Percentiles rank a stretch among this genome's conserved stretches.
Evolutionary conservation across 2,888 invertebrate species (phyloP).

Genomic region (Drosophila trichaetosa): DNA sequence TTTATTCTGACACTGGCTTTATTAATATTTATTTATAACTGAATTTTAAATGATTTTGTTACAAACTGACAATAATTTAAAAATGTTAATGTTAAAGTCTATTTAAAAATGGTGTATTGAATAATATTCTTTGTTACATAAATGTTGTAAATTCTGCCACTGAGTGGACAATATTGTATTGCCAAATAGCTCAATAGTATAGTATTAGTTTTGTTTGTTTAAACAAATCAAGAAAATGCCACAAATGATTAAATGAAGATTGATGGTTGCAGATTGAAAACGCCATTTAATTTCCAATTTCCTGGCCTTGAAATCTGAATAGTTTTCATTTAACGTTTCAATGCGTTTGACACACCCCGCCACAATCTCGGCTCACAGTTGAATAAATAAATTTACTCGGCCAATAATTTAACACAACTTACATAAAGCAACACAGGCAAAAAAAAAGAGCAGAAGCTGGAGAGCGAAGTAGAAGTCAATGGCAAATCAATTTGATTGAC

Average conservation of each 20-base stretch:
- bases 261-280: conserved; percentile 30
- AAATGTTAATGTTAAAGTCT: not conserved
- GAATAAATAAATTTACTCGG: conserved; percentile 63
- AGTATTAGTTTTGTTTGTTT: not conserved
- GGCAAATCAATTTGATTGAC: conserved; percentile 69
- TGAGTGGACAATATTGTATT: not conserved
- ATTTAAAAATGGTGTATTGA: not conserved
- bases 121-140: not conserved
- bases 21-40: not conserved
- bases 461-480: conserved; percentile 1
- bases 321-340: conserved; percentile 27
- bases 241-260: conserved; percentile 41
- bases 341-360: not conserved
- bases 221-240: not conserved
- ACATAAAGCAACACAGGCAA: conserved; percentile 25
- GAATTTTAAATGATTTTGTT: not conserved
- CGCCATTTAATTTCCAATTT: conserved; percentile 29
- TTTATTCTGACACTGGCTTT: not conserved
- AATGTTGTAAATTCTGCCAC: not conserved
- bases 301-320: conserved; percentile 45
- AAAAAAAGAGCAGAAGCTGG: not conserved
- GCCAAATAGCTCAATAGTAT: too few species aligned
- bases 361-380: conserved; percentile 2
- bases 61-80: not conserved
- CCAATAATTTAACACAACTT: conserved; percentile 51